Evolutionary conservation across 2,888 invertebrate genomes (phyloP).

Genomic region (Ophonus ardosiacus): DNA sequence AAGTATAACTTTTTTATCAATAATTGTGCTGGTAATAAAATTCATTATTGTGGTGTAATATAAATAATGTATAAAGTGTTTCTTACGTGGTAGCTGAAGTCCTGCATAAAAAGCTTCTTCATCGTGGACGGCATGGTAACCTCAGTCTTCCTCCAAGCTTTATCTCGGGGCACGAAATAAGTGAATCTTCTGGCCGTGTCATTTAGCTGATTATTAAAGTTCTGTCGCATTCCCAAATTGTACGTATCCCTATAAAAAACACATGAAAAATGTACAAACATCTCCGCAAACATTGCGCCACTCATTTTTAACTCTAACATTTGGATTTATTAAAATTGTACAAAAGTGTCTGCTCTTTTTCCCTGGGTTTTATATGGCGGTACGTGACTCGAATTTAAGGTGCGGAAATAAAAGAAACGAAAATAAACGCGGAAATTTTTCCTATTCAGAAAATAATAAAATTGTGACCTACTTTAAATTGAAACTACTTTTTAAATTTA

Average conservation of each 20-base stretch:
- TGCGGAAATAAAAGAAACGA: constrained; percentile 45
- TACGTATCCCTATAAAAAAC: constrained; percentile 84
- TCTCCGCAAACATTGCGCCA: constrained; percentile 18
- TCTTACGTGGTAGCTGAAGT: constrained; percentile 88
- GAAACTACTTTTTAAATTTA: constrained; percentile 32
- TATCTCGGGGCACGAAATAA: constrained; percentile 93
- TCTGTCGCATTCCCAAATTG: constrained; percentile 84
- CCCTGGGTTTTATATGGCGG: constrained; percentile 42
- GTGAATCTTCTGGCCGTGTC: constrained; percentile 89
- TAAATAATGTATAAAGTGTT: neutral
- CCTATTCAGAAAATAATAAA: constrained; percentile 41
- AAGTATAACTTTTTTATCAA: no score
- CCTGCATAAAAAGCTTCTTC: constrained; percentile 90
- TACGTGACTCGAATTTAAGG: constrained; percentile 58
- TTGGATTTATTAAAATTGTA: constrained; percentile 52
- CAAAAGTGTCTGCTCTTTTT: constrained; percentile 43
- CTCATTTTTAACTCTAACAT: constrained; percentile 25
- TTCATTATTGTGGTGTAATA: neutral
- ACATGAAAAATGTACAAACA: constrained; percentile 50
- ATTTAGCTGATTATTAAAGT: constrained; percentile 88
- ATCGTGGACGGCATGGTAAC: constrained; percentile 87
- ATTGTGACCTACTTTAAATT: constrained; percentile 27
- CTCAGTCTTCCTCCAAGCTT: constrained; percentile 90
- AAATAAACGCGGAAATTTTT: constrained; percentile 31
- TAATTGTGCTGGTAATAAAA: neutral